Percentiles rank a stretch among this genome's conserved stretches.
Evolutionary conservation across 2,888 invertebrate species (phyloP).

Genomic region (Acheta domesticus): DNA sequence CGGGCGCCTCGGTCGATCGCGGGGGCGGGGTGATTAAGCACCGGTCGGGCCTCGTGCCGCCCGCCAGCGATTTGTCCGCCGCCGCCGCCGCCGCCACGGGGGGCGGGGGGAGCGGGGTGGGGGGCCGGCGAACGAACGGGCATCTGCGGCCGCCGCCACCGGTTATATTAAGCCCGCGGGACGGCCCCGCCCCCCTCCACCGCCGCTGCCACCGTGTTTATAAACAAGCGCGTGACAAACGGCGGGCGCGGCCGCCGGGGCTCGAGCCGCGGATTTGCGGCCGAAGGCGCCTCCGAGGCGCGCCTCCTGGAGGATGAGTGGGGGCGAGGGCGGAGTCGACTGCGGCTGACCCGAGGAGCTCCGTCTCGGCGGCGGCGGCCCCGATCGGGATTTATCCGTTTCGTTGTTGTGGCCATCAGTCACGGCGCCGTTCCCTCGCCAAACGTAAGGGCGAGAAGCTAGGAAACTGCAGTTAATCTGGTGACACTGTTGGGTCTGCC

Average conservation of each 20-base stretch:
- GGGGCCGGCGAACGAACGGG: background rate
- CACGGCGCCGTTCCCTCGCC: too few relatives aligned
- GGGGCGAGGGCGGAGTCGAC: background rate
- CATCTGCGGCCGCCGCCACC: background rate
- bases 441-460: too few relatives aligned
- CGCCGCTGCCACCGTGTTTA: background rate
- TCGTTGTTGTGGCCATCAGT: too few relatives aligned
- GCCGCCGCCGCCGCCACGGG: background rate
- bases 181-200: background rate
- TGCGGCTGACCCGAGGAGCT: too few relatives aligned
- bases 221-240: conserved; percentile 11
- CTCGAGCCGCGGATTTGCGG: conserved; percentile 5
- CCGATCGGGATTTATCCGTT: too few relatives aligned
- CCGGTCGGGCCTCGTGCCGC: background rate
- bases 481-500: too few relatives aligned
- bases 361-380: too few relatives aligned
- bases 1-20: background rate
- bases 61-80: conserved; percentile 1
- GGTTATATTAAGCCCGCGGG: background rate
- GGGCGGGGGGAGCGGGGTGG: background rate
- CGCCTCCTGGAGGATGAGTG: background rate
- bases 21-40: conserved; percentile 1
- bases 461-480: too few relatives aligned
- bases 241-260: background rate
- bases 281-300: background rate